Evolutionary conservation across 92 coral and sea anemone species (phyloP), one percentile per base, ranked within the genome.

Genomic region (Isaurus tuberculatus): DNA sequence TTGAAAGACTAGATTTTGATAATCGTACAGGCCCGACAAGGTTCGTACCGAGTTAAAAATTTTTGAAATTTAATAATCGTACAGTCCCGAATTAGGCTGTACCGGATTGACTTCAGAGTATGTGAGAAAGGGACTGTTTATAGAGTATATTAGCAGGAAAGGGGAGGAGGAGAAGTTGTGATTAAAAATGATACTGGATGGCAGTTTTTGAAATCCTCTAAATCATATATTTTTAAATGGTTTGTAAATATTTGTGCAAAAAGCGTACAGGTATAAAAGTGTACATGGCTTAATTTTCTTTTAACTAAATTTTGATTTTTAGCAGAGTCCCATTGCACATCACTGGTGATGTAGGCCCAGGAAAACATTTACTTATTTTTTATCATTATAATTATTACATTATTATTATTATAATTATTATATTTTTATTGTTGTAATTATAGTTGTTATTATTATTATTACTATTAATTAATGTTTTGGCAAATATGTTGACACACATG

Each of bases 161-260:
- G 67, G 67, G 43, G 70, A 1, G 43, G 42, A 22, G 8, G 23
- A 63, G 20, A 63, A 63, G 26, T 8, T 65, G 51, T 1, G 51
- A 11, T 44, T 44, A 16, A 44, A 44, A 44, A 44, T 44, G 51
- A 44, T 40, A 44, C 70, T 65, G 27, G 70, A 65, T 27, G 8
- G 68, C 32, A 63, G 4, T 63, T 63, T 63, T 63, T 23, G 23
- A 5, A 57, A 14, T 0, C 27, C 66, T 20, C 66, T 26, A 60
- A 60, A 65, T 65, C 70, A 65, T 65, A 2, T 65, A 65, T 8
- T 65, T 65, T 17, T 65, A 65, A 8, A 29, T 65, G 70, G n/a
- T 65, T 65, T 65, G n/a, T 65, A 28, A 65, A 65, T 65, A 65
- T 65, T 65, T 29, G 70, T 27, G 70, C n/a, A 65, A 27, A 65